These are phyloP conservation scores for Liposcelis brunnea DNA, from an alignment of 2,888 invertebrate species.

Conservation along the genomic window DNA sequence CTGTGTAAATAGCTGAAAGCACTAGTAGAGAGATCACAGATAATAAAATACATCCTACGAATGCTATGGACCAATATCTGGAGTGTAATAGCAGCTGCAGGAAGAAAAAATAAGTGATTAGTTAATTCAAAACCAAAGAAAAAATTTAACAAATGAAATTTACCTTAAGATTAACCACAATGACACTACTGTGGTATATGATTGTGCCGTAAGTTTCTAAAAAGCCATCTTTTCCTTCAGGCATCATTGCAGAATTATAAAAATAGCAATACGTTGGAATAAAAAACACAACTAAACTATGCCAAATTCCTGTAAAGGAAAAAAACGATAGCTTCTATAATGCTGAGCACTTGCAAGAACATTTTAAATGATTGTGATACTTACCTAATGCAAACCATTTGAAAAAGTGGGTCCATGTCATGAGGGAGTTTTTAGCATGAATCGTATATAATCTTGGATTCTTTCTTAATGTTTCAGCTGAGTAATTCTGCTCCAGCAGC, in stretches of 20 bases:
- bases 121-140: constrained; percentile 2
- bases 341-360: too few species aligned
- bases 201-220: constrained; percentile 41
- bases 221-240: constrained; percentile 18
- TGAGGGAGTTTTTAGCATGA: constrained; percentile 40
- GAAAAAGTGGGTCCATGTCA: constrained; percentile 42
- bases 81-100: constrained; percentile 38
- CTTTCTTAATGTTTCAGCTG: constrained; percentile 33
- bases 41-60: constrained; percentile 32
- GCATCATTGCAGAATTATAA: constrained; percentile 8
- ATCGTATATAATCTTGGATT: constrained; percentile 50
- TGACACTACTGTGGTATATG: constrained; percentile 36
- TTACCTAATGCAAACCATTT: constrained; percentile 39
- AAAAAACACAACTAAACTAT: constrained; percentile 42
- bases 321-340: constrained; percentile 5
- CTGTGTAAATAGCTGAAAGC: constrained; percentile 38
- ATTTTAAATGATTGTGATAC: too few species aligned
- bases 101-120: constrained; percentile 4
- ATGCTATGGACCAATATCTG: constrained; percentile 37
- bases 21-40: constrained; percentile 38
- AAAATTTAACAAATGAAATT: not conserved
- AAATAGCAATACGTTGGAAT: constrained; percentile 23
- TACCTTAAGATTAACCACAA: constrained; percentile 39
- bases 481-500: constrained; percentile 54
- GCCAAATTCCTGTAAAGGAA: constrained; percentile 36